Evolutionary conservation across 37 sponge, comb jelly and placozoan genomes (phyloP).

Genomic region (Chondrilla cf. caribensis): DNA sequence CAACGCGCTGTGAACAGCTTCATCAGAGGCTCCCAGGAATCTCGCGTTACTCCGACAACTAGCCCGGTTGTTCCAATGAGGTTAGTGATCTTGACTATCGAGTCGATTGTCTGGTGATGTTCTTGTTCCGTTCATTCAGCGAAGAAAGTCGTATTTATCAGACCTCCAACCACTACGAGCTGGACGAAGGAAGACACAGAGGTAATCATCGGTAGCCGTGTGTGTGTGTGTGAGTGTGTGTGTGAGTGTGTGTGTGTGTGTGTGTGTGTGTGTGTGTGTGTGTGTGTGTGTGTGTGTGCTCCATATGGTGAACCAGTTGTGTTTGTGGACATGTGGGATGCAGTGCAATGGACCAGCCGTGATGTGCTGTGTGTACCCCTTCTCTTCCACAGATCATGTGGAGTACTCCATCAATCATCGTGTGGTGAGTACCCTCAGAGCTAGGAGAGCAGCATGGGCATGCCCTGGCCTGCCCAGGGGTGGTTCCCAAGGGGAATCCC

Average conservation of each 20-base stretch:
- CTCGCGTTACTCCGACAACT: not conserved
- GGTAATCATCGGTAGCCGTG: not conserved
- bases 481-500: not conserved
- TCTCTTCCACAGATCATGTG: not conserved
- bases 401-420: slow-evolving; percentile 4
- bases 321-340: too few relatives aligned
- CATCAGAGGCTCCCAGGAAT: not conserved
- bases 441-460: not conserved
- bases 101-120: not conserved
- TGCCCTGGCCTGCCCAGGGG: not conserved
- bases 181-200: not conserved
- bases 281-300: too few relatives aligned
- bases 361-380: too few relatives aligned
- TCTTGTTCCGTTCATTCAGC: not conserved
- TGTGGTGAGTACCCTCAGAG: not conserved
- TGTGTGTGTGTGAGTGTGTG: too few relatives aligned
- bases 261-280: too few relatives aligned
- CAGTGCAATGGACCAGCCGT: too few relatives aligned
- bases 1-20: not conserved
- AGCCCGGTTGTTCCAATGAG: not conserved
- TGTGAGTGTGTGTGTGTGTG: too few relatives aligned
- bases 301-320: too few relatives aligned
- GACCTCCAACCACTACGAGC: not conserved
- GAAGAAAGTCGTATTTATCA: not conserved
- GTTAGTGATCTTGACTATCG: not conserved